Conservation (phyloP, 1,140 invertebrate species). For the Pissodes strobi region DNA sequence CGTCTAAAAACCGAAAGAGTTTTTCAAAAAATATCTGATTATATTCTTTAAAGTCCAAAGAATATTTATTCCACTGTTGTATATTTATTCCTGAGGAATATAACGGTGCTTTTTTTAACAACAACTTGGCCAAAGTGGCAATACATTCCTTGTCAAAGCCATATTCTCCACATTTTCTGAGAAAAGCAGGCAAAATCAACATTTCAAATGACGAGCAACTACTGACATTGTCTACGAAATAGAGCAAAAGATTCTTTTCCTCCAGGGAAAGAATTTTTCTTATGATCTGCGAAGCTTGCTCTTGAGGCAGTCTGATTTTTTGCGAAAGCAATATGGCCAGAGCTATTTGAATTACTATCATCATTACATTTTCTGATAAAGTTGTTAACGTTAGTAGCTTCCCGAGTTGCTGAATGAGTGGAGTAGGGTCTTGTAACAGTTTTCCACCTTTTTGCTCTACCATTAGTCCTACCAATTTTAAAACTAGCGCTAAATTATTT, state of each 20-base stretch:
- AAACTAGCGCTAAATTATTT: slow-evolving; percentile 55
- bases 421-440: slow-evolving; percentile 63
- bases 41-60: slow-evolving; percentile 63
- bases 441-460: slow-evolving; percentile 67
- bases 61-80: slow-evolving; percentile 67
- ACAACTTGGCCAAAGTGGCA: slow-evolving; percentile 67
- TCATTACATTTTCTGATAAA: slow-evolving; percentile 58
- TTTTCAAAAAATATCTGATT: slow-evolving; percentile 53
- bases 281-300: slow-evolving; percentile 68
- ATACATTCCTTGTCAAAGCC: slow-evolving; percentile 61
- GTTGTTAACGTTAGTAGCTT: slow-evolving; percentile 56
- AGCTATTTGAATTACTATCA: slow-evolving; percentile 62
- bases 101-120: slow-evolving; percentile 68
- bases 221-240: slow-evolving; percentile 68
- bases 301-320: slow-evolving; percentile 68
- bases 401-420: slow-evolving; percentile 59
- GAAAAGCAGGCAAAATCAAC: slow-evolving; percentile 70
- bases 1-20: slow-evolving; percentile 37
- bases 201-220: slow-evolving; percentile 73
- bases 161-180: slow-evolving; percentile 64
- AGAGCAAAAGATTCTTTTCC: slow-evolving; percentile 61
- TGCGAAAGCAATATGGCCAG: slow-evolving; percentile 64
- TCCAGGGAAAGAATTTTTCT: slow-evolving; percentile 64
- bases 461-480: slow-evolving; percentile 64
- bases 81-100: slow-evolving; percentile 63